Base-by-base conservation (phyloP, 2,113 vertebrate genomes). In the Alexandromys fortis region DNA sequence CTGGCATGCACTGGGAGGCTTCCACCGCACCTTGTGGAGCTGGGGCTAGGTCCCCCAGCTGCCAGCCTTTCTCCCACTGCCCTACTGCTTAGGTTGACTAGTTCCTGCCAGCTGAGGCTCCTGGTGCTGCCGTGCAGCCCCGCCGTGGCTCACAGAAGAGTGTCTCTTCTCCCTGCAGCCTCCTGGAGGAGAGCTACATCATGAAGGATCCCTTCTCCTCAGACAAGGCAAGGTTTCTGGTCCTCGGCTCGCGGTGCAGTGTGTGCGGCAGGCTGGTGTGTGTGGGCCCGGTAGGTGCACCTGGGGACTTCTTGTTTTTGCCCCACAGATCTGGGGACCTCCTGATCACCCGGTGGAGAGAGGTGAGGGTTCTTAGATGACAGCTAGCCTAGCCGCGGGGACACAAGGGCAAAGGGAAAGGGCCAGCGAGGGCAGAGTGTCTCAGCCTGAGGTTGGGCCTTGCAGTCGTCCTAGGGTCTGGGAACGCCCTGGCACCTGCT, bases 141-240 rank as follows among this genome's bases (percentile, higher is more conserved):
- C 2, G 3, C 67, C 8, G 1, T 19, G 22, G 55, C 68, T 52
- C 49, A 26, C 17, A 49, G 77, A 16, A 1, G 0, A 10, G 49
- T 35, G 42, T 21, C 47, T 8, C 52, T n/a, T 7, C 86, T 96
- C 0, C 79, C 94, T 33, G 22, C 68, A 99, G 99, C 83, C 97
- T 99, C 88, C 98, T 99, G 75, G 99, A 99, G 96, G 99, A 99
- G 73, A 98, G 99, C 97, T 99, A 98, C 75, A 97, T 99, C 90
- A 98, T 98, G 97, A 99, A 98, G 94, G 99, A 99, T 97, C 99
- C 99, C 13, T 99, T 99, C 98, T 98, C 97, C 55, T 97, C 99
- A 0, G 98, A 99, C 77, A 99, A 98, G 96, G 98, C 98, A 33
- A 99, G 97, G 82, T 99, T 99, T 94, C 98, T 99, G 8, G 96